Base-by-base conservation (phyloP, 2,113 vertebrate genomes). In the Camelus dromedarius region DNA sequence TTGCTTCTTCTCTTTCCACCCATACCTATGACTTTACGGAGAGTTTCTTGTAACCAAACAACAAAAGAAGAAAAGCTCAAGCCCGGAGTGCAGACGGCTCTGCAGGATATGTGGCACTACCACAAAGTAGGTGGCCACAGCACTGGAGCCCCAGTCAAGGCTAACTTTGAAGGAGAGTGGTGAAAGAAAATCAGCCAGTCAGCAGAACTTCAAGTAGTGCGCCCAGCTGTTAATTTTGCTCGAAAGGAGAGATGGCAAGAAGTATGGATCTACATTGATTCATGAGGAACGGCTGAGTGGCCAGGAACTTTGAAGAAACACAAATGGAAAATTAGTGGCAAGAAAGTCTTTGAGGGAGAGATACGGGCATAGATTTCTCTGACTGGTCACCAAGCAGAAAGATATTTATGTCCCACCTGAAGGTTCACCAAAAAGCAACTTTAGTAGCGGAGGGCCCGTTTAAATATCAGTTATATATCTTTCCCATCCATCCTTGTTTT, bases 271-370 rank as follows among this genome's bases (percentile, higher is more conserved):
- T 81, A 28, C 32, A 67, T 0, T 22, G 42, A 89, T 38, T 76
- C 30, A n/a, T 52, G 62, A 77, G 18, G 73, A 93, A 89, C 72
- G 38, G 12, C 9, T 46, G 4, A 16, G 28, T 91, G 6, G 56
- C 58, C 28, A 69, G 79, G n/a, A 69, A 70, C 22, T 91, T 50
- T 28, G 50, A 91, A 46, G 58, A 81, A 83, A 79, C 2, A 16
- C 8, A 66, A 62, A 3, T 66, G 13, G 28, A 69, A 92, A 85
- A 77, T 58, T 69, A 50, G 50, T 86, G 8, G 24, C 48, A 66
- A 95, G 50, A 93, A 91, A 86, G 8, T 75, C 50, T 89, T 84
- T 93, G 35, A 75, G 64, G 42, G 32, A 94, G 77, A 64, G 30
- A 22, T 32, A n/a, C 67, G 8, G 56, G 30, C 6, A 56, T 75